These are phyloP conservation scores for Trichonephila clavipes DNA, from an alignment of 1,140 invertebrate species.

Conservation along the genomic window DNA sequence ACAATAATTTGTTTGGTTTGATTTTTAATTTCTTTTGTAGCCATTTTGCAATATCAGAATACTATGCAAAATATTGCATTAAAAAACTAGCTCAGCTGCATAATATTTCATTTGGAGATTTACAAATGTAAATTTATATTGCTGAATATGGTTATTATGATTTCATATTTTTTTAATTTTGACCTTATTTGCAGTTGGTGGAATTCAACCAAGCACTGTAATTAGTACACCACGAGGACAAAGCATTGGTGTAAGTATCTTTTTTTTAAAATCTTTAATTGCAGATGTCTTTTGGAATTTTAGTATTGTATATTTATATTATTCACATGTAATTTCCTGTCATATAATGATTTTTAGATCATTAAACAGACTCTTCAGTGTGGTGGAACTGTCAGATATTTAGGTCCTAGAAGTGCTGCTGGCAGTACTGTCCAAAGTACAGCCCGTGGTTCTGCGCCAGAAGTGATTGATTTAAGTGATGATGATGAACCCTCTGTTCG, in stretches of 20 bases:
- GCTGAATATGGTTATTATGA: neutral
- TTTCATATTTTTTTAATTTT: neutral
- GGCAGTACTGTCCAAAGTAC: conserved; percentile 52
- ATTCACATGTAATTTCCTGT: neutral
- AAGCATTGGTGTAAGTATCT: conserved; percentile 70
- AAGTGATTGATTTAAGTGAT: conserved; percentile 76
- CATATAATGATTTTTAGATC: conserved; percentile 59
- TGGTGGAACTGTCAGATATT: conserved; percentile 76
- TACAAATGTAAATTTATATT: too few species aligned
- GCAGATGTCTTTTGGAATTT: neutral
- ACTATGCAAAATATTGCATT: too few species aligned
- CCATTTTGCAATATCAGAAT: too few species aligned
- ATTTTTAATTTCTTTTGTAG: too few species aligned
- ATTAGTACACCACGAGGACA: conserved; percentile 70
- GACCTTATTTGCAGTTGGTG: neutral
- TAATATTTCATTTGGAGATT: too few species aligned
- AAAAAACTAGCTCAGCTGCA: too few species aligned
- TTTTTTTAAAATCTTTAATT: too few species aligned
- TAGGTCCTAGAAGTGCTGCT: conserved; percentile 62
- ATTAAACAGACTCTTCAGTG: conserved; percentile 75
- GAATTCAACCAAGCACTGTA: conserved; percentile 52
- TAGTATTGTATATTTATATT: conserved; percentile 9
- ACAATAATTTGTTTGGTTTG: too few species aligned
- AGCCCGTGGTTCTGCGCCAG: conserved; percentile 57
- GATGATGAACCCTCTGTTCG: conserved; percentile 67